Base-by-base conservation (phyloP, 92 coral and sea anemone genomes). In the Palythoa grandiflora region DNA sequence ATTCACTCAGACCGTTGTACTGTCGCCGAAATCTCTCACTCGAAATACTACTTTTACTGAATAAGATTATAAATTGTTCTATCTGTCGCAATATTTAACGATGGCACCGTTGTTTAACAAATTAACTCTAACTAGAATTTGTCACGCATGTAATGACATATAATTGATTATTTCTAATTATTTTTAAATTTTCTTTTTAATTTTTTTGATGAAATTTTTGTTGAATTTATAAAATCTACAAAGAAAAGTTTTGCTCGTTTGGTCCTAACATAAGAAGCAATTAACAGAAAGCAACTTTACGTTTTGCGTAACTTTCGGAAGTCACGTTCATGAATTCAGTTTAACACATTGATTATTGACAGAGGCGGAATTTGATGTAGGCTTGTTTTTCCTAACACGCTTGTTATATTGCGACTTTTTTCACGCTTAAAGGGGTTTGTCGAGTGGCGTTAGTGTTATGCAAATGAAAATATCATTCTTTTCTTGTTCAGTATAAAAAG, bases 371-470 rank as follows among this genome's bases (percentile, higher is more conserved):
- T 12, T 1, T 38, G 7, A 36, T 36, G 44, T n/a, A 8, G 9
- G 70, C 3, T 44, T 63, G 21, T 17, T 9, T 20, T 63, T 17
- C n/a, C n/a, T 20, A n/a, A 17, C 28, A 19, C 20, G 9, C 70
- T 17, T 63, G 70, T 21, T 63, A 63, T 70, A 70, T 70, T 36
- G 14, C 17, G 38, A 38, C 75, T 9, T 48, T 70, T 68, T 70
- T 36, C 75, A 70, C 75, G 75, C 75, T 35, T 15, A 70, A 35
- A 36, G 8, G 40, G 2, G 47, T 70, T 70, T 70, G 75, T 70
- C 44, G 75, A 70, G 75, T 70, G 75, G 15, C 6, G 48, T 35
- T 36, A 70, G 48, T 70, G 75, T 70, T 70, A 70, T 70, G 75
- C 40, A 70, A 70, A 70, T 28, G 14, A 0, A 38, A 3, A 35